Evolutionary conservation across 2,888 invertebrate species (phyloP).

Genomic region (Schizaphis graminum): DNA sequence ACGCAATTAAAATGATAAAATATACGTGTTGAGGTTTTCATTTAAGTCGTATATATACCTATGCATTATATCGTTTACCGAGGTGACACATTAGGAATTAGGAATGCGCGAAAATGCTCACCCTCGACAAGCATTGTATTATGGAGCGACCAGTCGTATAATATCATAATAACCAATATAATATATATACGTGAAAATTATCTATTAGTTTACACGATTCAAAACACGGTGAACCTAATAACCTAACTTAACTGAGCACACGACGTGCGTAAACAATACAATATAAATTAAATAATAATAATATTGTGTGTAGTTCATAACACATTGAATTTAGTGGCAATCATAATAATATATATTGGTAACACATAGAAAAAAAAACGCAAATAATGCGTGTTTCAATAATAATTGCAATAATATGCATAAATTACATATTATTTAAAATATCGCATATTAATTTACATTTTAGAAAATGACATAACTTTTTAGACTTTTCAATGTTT

Average conservation of each 20-base stretch:
- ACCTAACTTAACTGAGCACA: not conserved
- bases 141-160: not conserved
- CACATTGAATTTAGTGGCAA: not conserved
- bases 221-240: not conserved
- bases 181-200: not conserved
- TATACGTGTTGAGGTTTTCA: not conserved
- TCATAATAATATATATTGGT: not conserved
- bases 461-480: not conserved
- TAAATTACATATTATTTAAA: not conserved
- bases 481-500: not conserved
- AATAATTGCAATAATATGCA: not conserved
- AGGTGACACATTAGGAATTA: not conserved
- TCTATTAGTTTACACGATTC: not conserved
- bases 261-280: not conserved
- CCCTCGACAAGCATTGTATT: not conserved
- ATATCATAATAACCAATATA: not conserved
- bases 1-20: conserved; percentile 44
- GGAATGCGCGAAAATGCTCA: not conserved
- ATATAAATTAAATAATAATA: not conserved
- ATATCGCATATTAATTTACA: not conserved
- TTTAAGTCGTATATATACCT: not conserved
- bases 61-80: not conserved
- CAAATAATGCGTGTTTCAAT: not conserved
- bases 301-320: not conserved
- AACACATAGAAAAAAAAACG: not conserved